Conservation (phyloP, 2,888 invertebrate species). For the Nyleta sp. region DNA sequence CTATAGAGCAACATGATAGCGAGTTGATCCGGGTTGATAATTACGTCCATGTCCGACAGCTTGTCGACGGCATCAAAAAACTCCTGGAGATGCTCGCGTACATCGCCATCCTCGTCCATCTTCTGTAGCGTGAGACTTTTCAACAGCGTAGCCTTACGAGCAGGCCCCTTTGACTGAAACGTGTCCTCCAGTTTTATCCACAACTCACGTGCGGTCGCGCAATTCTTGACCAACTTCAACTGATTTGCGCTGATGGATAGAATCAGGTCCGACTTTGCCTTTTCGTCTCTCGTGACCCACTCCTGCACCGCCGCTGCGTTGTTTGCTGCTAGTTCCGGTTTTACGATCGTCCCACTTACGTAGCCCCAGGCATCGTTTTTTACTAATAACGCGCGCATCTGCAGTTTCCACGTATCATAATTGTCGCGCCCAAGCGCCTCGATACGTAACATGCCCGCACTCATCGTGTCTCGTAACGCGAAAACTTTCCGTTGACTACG, state of each 20-base stretch:
- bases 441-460: not conserved
- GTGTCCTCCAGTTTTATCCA: conserved; percentile 10
- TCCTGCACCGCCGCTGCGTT: not conserved
- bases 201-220: conserved; percentile 1
- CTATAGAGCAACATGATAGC: conserved; percentile 49
- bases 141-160: conserved; percentile 16
- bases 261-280: conserved; percentile 18
- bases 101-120: conserved; percentile 24
- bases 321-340: conserved; percentile 1
- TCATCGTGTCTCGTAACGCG: not conserved
- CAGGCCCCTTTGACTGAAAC: conserved; percentile 13
- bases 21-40: conserved; percentile 25
- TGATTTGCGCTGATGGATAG: not conserved
- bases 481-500: no score
- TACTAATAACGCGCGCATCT: conserved; percentile 20
- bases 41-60: conserved; percentile 19
- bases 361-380: conserved; percentile 20
- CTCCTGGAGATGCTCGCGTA: conserved; percentile 10
- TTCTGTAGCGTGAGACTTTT: conserved; percentile 11
- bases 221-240: conserved; percentile 1
- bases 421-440: conserved; percentile 16
- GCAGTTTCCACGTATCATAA: conserved; percentile 20
- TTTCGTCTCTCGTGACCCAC: conserved; percentile 11
- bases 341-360: not conserved
- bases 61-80: conserved; percentile 27